Evolutionary conservation across 2,888 invertebrate genomes (phyloP).

Genomic region (Lutraria lutraria): DNA sequence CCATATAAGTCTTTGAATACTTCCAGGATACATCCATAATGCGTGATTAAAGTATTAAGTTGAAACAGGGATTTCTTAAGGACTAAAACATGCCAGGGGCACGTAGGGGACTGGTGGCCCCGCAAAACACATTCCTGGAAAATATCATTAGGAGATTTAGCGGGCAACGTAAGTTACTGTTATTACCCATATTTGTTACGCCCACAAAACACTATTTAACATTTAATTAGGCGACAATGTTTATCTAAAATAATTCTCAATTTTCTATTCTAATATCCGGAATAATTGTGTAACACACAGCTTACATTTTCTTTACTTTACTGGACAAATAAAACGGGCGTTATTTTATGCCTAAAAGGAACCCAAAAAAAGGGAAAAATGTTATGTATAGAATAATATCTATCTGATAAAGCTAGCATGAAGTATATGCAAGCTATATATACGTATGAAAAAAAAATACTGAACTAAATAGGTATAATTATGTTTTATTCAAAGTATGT

Average conservation of each 20-base stretch:
- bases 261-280: too few relatives aligned
- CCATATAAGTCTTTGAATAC: background rate
- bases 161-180: constrained; percentile 95
- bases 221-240: too few relatives aligned
- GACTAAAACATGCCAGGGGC: constrained; percentile 83
- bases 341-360: background rate
- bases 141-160: constrained; percentile 99
- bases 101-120: constrained; percentile 96
- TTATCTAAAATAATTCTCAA: too few relatives aligned
- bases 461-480: too few relatives aligned
- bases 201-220: too few relatives aligned
- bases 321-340: background rate
- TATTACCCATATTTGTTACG: too few relatives aligned
- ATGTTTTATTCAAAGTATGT: too few relatives aligned
- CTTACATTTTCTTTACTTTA: background rate
- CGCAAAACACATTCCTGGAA: constrained; percentile 99
- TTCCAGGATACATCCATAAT: background rate
- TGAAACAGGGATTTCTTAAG: background rate
- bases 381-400: too few relatives aligned
- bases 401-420: too few relatives aligned
- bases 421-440: too few relatives aligned
- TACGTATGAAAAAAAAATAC: too few relatives aligned
- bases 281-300: too few relatives aligned
- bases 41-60: background rate
- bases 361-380: background rate